Conservation (phyloP, 2,797 vertebrate genomes). For the Chrysocyon brachyurus region DNA sequence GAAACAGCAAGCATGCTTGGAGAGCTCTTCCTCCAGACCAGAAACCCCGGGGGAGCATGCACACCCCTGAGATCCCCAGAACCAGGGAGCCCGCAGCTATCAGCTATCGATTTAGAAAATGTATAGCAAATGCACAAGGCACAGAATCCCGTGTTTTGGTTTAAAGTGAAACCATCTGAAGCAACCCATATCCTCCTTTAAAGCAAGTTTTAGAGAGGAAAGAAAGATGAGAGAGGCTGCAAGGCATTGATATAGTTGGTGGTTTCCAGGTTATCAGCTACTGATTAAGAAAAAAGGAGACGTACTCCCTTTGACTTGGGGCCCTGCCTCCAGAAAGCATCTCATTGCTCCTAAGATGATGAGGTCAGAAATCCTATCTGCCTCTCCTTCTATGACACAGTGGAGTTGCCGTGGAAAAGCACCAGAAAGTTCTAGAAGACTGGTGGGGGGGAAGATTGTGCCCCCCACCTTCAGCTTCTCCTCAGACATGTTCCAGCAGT, state of each 20-base stretch:
- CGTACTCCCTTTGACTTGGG: neutral
- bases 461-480: neutral
- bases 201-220: conserved; percentile 17
- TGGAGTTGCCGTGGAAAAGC: neutral
- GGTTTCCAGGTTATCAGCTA: neutral
- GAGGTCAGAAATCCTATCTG: neutral
- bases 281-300: neutral
- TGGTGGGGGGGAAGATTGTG: neutral
- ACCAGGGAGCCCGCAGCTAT: neutral
- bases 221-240: neutral
- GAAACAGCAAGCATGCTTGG: neutral
- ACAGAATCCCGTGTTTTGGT: conserved; percentile 33
- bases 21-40: neutral
- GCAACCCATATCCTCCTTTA: conserved; percentile 10
- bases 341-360: neutral
- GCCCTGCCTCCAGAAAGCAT: neutral
- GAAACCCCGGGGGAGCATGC: neutral
- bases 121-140: neutral
- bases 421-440: conserved; percentile 28
- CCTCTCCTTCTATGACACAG: neutral
- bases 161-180: conserved; percentile 67
- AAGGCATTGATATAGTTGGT: neutral
- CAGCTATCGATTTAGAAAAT: neutral
- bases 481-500: neutral
- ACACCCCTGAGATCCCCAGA: neutral